phyloP scores from a whole-genome alignment of 2,888 invertebrate species.

The Ctenicera cuprea region DNA sequence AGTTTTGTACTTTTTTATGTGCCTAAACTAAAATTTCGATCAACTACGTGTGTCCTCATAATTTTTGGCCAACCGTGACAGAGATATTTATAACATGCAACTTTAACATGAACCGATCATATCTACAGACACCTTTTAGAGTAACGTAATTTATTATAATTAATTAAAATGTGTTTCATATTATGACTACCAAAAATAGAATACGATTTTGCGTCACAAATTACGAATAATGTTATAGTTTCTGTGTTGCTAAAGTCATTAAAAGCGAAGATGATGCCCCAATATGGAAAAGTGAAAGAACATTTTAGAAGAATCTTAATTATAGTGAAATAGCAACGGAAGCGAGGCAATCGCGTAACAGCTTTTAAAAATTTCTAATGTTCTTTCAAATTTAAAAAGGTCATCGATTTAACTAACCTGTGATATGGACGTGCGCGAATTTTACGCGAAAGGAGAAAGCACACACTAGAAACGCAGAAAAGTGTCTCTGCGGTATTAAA shows the following conservation, averaged over 20 bases:
- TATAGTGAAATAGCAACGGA: conserved; percentile 33
- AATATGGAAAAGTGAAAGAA: conserved; percentile 39
- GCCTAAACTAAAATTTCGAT: no score
- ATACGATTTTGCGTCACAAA: background rate
- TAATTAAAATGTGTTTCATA: conserved; percentile 5
- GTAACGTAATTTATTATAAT: conserved; percentile 4
- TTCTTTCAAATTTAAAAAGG: conserved; percentile 49
- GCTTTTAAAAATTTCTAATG: conserved; percentile 45
- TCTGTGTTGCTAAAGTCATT: conserved; percentile 1
- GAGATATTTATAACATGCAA: no score
- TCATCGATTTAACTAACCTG: conserved; percentile 47
- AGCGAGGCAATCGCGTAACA: conserved; percentile 31
- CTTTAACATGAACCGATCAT: background rate
- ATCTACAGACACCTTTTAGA: background rate
- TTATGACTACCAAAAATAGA: background rate
- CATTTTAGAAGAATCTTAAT: conserved; percentile 32
- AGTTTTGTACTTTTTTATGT: no score
- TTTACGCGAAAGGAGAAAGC: conserved; percentile 34
- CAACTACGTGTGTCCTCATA: no score
- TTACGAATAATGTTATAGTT: conserved; percentile 10
- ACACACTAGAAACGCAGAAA: background rate
- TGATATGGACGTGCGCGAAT: conserved; percentile 11
- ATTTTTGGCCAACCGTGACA: no score
- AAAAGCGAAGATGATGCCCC: conserved; percentile 8
- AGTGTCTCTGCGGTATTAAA: conserved; percentile 2